Percentiles rank a stretch among this genome's conserved stretches.
These are phyloP conservation scores for Tenthredo livida DNA, from an alignment of 2,888 invertebrate genomes.

Conservation along the genomic window DNA sequence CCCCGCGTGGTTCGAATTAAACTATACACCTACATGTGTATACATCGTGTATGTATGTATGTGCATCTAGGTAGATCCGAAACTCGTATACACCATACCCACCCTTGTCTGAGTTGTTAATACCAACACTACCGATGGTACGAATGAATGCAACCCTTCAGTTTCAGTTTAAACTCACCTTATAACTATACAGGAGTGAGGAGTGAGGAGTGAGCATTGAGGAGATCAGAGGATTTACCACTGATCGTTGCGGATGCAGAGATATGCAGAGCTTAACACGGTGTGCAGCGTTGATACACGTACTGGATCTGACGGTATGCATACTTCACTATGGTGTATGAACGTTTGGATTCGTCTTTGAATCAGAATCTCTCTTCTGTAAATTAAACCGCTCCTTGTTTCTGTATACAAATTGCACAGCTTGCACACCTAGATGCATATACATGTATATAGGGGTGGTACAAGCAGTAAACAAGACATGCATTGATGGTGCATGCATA, in stretches of 20 bases:
- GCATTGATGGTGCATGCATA: neutral
- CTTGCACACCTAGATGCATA: neutral
- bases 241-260: neutral
- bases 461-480: neutral
- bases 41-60: neutral
- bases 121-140: neutral
- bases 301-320: neutral
- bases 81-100: neutral
- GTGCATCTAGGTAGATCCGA: neutral
- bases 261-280: neutral
- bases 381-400: slow-evolving; percentile 1
- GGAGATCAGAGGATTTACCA: slow-evolving; percentile 22
- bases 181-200: neutral
- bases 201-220: neutral
- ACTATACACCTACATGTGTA: neutral
- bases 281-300: neutral
- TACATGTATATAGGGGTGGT: neutral
- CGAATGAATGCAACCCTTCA: neutral
- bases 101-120: slow-evolving; percentile 13
- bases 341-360: neutral
- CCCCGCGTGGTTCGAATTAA: slow-evolving; percentile 14
- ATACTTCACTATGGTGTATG: neutral
- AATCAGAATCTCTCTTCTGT: neutral
- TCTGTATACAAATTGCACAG: neutral
- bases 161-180: neutral